A percentile compares a stretch with the other conserved stretches of the same genome.
Evolutionary conservation across 2,113 vertebrate species (phyloP).

Genomic region (Lichenostomus cassidix): DNA sequence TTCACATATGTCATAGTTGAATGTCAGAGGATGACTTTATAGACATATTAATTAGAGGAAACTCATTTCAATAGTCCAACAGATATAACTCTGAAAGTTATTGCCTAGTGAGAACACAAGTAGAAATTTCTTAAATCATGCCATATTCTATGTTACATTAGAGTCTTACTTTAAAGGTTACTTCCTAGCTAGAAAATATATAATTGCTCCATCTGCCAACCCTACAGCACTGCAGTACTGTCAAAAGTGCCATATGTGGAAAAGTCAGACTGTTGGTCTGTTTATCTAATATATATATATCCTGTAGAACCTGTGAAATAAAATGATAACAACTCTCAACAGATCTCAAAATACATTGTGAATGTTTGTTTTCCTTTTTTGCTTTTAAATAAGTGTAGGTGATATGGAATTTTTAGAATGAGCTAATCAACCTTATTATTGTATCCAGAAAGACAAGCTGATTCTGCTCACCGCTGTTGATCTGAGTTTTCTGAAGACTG

Average conservation of each 20-base stretch:
- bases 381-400: not conserved
- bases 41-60: not conserved
- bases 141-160: not conserved
- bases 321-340: conserved; percentile 1
- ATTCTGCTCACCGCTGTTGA: not conserved
- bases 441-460: not conserved
- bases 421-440: not conserved
- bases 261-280: conserved; percentile 46
- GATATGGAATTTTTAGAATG: not conserved
- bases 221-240: conserved; percentile 20
- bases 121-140: conserved; percentile 5
- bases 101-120: not conserved
- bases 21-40: not conserved
- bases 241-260: conserved; percentile 57
- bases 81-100: not conserved
- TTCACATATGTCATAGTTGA: not conserved
- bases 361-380: not conserved
- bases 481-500: not conserved
- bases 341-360: not conserved
- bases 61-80: not conserved
- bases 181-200: conserved; percentile 33
- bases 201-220: conserved; percentile 68
- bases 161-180: conserved; percentile 49
- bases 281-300: conserved; percentile 43
- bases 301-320: conserved; percentile 24